A percentile compares a stretch with the other conserved stretches of the same genome.
phyloP scores from a whole-genome alignment of 2,113 vertebrate species.

The Microcebus lehilahytsara region DNA sequence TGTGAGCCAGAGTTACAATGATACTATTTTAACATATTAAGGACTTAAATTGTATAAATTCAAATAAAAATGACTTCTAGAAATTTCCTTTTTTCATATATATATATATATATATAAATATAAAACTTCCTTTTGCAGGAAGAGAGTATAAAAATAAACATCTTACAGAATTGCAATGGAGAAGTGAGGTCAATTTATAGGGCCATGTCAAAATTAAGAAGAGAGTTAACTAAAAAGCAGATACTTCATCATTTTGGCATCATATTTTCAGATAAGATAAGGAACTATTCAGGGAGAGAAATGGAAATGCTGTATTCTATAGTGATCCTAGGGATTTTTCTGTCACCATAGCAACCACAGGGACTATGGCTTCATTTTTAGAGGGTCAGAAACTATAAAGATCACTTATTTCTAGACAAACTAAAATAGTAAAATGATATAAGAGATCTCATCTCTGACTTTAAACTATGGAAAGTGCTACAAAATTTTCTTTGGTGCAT shows the following conservation, averaged over 20 bases:
- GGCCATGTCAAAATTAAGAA: slow-evolving; percentile 15
- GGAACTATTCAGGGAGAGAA: slow-evolving; percentile 8
- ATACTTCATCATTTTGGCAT: slow-evolving; percentile 39
- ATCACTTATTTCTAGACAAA: slow-evolving; percentile 67
- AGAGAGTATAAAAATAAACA: neutral
- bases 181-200: neutral
- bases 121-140: neutral
- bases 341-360: slow-evolving; percentile 62
- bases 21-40: neutral
- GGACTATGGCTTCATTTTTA: slow-evolving; percentile 59
- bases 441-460: slow-evolving; percentile 52
- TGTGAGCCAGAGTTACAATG: neutral
- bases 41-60: neutral
- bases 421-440: slow-evolving; percentile 61
- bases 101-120: neutral
- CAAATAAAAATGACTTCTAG: neutral
- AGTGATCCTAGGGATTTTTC: slow-evolving; percentile 42
- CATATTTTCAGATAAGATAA: slow-evolving; percentile 52
- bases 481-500: slow-evolving; percentile 41
- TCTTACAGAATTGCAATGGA: neutral
- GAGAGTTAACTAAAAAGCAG: slow-evolving; percentile 14
- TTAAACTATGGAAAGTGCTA: slow-evolving; percentile 49
- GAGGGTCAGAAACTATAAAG: slow-evolving; percentile 66
- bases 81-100: neutral
- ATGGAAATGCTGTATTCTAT: slow-evolving; percentile 45